These are phyloP conservation scores for Noctua fimbriata DNA, from an alignment of 2,888 invertebrate genomes.

Conservation along the genomic window DNA sequence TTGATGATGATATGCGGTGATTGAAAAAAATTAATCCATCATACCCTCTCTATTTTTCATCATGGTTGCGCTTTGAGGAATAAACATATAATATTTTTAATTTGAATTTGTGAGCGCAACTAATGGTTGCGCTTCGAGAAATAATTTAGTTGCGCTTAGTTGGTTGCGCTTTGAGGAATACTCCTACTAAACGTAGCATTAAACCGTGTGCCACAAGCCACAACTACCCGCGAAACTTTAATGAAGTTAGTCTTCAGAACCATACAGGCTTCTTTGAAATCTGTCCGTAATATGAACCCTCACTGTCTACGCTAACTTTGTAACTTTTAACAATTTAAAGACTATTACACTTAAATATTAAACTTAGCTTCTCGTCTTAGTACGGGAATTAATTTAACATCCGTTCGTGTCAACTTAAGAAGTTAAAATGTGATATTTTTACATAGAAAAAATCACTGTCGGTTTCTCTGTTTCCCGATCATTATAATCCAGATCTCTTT, in stretches of 20 bases:
- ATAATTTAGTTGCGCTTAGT: too few relatives aligned
- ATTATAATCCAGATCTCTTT: neutral
- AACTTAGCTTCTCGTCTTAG: slow-evolving; percentile 8
- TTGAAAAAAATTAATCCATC: too few relatives aligned
- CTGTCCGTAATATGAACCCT: slow-evolving; percentile 44
- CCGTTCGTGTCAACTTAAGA: neutral
- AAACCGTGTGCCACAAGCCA: slow-evolving; percentile 7
- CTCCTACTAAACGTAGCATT: neutral
- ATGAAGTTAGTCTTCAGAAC: slow-evolving; percentile 44
- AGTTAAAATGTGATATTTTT: neutral
- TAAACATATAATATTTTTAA: too few relatives aligned
- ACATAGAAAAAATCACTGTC: neutral
- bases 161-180: too few relatives aligned
- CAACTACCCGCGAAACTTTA: slow-evolving; percentile 39
- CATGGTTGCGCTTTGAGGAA: too few relatives aligned
- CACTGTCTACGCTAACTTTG: slow-evolving; percentile 1
- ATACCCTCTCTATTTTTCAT: too few relatives aligned
- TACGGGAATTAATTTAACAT: neutral
- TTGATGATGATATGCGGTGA: neutral
- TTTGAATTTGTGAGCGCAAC: too few relatives aligned
- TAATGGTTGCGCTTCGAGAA: too few relatives aligned
- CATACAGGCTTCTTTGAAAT: slow-evolving; percentile 45
- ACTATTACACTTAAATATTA: slow-evolving; percentile 12
- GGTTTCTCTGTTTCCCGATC: neutral
- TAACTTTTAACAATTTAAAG: slow-evolving; percentile 51